A percentile compares a stretch with the other conserved stretches of the same genome.
Conservation (phyloP, 2,888 invertebrate genomes). For the Drosophila monieri region DNA sequence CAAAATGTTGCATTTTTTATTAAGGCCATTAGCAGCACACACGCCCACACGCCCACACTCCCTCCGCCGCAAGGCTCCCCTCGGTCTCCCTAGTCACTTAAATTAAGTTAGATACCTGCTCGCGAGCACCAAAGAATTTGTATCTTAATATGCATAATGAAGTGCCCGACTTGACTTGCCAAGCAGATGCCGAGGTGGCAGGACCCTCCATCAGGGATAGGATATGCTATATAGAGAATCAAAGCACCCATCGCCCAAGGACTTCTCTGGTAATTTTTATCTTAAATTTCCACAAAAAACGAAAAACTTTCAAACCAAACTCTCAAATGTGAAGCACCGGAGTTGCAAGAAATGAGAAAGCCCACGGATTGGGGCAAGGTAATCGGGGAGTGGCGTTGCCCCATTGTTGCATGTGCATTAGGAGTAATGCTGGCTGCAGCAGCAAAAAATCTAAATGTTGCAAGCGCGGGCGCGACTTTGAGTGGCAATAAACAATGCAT, state of each 20-base stretch:
- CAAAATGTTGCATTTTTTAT: slow-evolving; percentile 80
- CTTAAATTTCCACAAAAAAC: too few species aligned
- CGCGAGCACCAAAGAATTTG: slow-evolving; percentile 30
- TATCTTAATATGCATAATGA: slow-evolving; percentile 73
- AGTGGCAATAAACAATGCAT: slow-evolving; percentile 77
- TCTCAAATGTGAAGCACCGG: neutral
- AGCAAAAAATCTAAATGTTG: slow-evolving; percentile 31
- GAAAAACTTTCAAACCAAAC: too few species aligned
- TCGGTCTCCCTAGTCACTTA: slow-evolving; percentile 53
- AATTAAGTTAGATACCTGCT: slow-evolving; percentile 68
- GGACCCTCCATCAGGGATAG: neutral
- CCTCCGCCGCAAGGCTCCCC: neutral
- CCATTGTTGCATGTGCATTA: slow-evolving; percentile 71
- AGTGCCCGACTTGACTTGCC: slow-evolving; percentile 57
- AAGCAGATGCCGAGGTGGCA: neutral
- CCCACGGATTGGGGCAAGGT: too few species aligned
- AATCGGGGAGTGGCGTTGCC: slow-evolving; percentile 6
- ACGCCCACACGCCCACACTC: too few species aligned
- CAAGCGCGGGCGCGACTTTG: slow-evolving; percentile 38
- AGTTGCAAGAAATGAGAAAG: neutral
- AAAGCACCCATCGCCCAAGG: neutral
- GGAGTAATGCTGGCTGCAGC: slow-evolving; percentile 50
- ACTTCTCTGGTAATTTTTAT: too few species aligned
- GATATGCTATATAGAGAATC: neutral
- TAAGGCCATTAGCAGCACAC: slow-evolving; percentile 71